Base-by-base conservation (phyloP, 2,797 vertebrate species). In the Mallotus villosus region DNA sequence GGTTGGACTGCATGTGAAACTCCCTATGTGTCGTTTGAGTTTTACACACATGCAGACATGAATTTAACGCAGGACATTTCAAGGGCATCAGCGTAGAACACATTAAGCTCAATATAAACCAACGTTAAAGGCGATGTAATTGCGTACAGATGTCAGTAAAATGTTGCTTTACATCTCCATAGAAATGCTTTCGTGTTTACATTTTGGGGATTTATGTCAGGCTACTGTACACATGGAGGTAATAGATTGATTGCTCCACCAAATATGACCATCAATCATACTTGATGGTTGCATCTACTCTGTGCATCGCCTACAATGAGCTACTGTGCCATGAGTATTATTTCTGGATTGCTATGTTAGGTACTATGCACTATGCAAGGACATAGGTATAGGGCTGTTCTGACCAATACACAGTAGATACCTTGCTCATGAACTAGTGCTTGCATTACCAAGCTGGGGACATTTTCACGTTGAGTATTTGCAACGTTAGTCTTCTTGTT, bases 21-120 rank as follows among this genome's bases (percentile, higher is more conserved):
- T 87, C 87, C 85, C 84, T 77, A 76, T 81, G 85, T 78, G 85
- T 85, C 69, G 77, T 61, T 67, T 53, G 17, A 85, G 80, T 75
- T 74, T 75, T 76, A 76, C 82, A 86, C 85, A 85, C 84, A 82
- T 71, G 75, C 70, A 53, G 74, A 32, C 63, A 24, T 21, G 4
- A 82, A 79, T 79, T 78, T 75, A 84, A 76, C 80, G 90, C 85
- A 90, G 89, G 88, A 82, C 84, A 85, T 81, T 87, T 90, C 83
- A 92, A 91, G 88, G 89, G 78, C 87, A 87, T 85, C 65, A 59
- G 24, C 66, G 63, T 76, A 80, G 77, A 84, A 75, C 41, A 11
- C 76, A 76, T 73, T 74, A 78, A 84, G 77, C 70, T 46, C 41
- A 49, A 67, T 60, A 73, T 64, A 71, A 78, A 67, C 71, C 82